Conservation (phyloP, 2,888 invertebrate species). For the Prosapia bicincta region DNA sequence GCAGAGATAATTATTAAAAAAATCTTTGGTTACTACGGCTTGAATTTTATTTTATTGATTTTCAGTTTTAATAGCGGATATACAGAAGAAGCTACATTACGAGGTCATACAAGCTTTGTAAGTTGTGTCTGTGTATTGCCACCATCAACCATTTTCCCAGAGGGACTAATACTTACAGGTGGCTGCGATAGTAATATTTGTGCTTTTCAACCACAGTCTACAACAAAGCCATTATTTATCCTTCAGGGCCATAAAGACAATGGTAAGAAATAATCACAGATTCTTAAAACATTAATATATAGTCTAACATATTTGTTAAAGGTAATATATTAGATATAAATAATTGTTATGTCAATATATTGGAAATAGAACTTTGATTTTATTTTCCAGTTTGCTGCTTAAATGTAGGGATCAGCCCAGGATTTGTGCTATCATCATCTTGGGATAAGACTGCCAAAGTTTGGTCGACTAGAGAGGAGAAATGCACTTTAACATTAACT, state of each 20-base stretch:
- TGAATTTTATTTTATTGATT: too few relatives aligned
- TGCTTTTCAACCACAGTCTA: slow-evolving; percentile 69
- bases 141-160: slow-evolving; percentile 63
- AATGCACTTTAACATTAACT: slow-evolving; percentile 53
- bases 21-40: too few relatives aligned
- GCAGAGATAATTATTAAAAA: too few relatives aligned
- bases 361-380: too few relatives aligned
- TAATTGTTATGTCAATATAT: too few relatives aligned
- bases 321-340: neutral
- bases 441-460: slow-evolving; percentile 89
- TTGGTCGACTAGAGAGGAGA: slow-evolving; percentile 62
- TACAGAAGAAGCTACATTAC: slow-evolving; percentile 62
- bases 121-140: slow-evolving; percentile 75
- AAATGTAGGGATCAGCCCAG: slow-evolving; percentile 49
- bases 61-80: slow-evolving; percentile 61
- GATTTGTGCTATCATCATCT: slow-evolving; percentile 75
- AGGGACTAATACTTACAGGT: slow-evolving; percentile 81
- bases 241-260: slow-evolving; percentile 76
- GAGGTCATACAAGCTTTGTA: slow-evolving; percentile 84
- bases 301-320: slow-evolving; percentile 5
- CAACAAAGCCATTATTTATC: slow-evolving; percentile 58
- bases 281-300: slow-evolving; percentile 4
- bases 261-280: slow-evolving; percentile 49
- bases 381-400: slow-evolving; percentile 50
- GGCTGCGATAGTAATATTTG: slow-evolving; percentile 84